Base-by-base conservation (phyloP, 2,888 invertebrate species). In the Ligdia adustata region DNA sequence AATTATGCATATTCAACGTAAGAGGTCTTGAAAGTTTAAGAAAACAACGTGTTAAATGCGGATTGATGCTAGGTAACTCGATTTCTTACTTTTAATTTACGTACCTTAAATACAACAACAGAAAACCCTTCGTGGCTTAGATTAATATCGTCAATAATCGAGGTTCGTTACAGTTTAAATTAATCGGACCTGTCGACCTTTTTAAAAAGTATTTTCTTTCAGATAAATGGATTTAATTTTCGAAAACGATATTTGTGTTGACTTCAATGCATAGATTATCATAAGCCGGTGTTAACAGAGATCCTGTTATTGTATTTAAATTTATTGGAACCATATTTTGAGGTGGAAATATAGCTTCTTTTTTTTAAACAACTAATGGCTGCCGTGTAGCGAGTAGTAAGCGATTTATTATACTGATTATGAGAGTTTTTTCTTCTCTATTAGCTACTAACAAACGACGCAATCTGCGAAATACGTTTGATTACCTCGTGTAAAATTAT, bases 321-420 rank as follows among this genome's bases (percentile, higher is more conserved):
- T 66, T 67, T 69, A 68, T 68, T 61, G 54, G 39, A 31, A 39
- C 57, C 61, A 66, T 69, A 65, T 64, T 62, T 66, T 57, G 37
- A 48, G 51, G 53, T 38, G 35, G 52, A 59, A 52, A 41, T 52
- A 49, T 50, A 13, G 26, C 31, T 40, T 42, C 29, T 43, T 48
- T 48, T 35, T n/a, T 48, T 38, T 38, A 33, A 42, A 38, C 16
- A 28, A 15, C 20, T 42, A 37, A 38, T 32, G 9, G 9, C 29
- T 9, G 34, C 22, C 2, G 4, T 22, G n/a, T 22, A 6, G n/a
- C 4, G 22, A 22, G 22, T 40, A 11, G 6, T 9, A 15, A 18
- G 7, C 13, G 13, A 35, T 41, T 47, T 47, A 29, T 12, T 26
- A 12, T 15, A 20, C 24, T 18, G 9, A 35, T 9, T n/a, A 35